Evolutionary conservation across 2,888 invertebrate species (phyloP), one percentile per base, ranked within the genome.

Genomic region (Caenorhabditis angaria): DNA sequence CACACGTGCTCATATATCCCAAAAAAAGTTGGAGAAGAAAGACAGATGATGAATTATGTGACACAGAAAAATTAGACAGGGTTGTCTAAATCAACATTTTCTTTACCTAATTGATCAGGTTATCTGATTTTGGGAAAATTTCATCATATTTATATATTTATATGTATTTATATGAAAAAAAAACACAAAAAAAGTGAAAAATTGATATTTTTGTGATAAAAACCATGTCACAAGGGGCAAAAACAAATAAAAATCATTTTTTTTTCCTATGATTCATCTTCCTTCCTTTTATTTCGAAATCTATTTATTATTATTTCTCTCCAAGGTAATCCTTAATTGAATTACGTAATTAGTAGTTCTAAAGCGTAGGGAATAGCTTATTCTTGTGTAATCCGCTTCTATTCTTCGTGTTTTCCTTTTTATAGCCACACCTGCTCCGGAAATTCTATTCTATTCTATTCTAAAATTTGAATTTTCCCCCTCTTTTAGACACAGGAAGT

Each of bases 381-480:
- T 41, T 41, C 51, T 64, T 69, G 67, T 62, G 63, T 69, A 69
- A 69, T 64, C 64, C 68, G 54, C 47, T 14, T 25, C 22, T 22
- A 24, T 57, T 51, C 27, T 61, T 5, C 22, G 20, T 10, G 25
- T 20, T 27, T 41, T 41, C 41, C 18, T 32, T 32, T 32, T 41
- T 41, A 41, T 41, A 41, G 41, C 35, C 54, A 64, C 70, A 70
- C 70, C 70, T 70, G 70, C 70, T 70, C 70, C 70, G 70, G 70
- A 70, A 70, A 64, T 53, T 25, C 18, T 12, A 18, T 18, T 6
- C 10, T 8, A 41, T 18, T 18, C 10, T 51, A 25, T 8, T 14
- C 8, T 8, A 12, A 25, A 3, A 51, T 51, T 51, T 25, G 24
- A 25, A 25, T 25, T 51, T 8, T 27, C 10, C 28, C n/a, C n/a